Percentiles rank a stretch among this genome's conserved stretches.
These are phyloP conservation scores for Pionites leucogaster DNA, from an alignment of 2,113 vertebrate genomes.

Conservation along the genomic window DNA sequence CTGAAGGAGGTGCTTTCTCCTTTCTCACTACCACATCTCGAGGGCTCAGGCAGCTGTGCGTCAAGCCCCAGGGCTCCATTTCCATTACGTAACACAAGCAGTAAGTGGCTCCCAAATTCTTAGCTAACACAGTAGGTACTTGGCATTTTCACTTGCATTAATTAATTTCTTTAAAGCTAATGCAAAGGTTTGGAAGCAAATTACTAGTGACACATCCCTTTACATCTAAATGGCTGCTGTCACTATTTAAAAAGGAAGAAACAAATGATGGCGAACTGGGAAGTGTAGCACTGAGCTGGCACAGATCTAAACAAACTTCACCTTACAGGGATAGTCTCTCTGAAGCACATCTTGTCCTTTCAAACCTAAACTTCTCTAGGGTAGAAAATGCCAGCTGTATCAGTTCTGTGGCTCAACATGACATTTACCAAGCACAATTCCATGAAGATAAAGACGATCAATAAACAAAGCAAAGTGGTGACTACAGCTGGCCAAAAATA, in stretches of 20 bases:
- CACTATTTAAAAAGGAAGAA: not conserved
- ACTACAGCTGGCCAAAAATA: not conserved
- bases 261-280: not conserved
- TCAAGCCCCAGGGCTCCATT: not conserved
- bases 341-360: constrained; percentile 4
- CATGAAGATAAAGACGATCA: not conserved
- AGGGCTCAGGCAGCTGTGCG: not conserved
- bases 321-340: not conserved
- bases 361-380: not conserved
- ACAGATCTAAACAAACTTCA: not conserved
- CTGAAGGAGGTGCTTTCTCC: not conserved
- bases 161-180: not conserved
- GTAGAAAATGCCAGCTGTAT: constrained; percentile 23
- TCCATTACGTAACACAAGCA: not conserved
- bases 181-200: not conserved
- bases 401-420: not conserved
- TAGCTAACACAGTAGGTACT: not conserved
- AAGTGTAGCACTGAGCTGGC: not conserved
- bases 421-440: constrained; percentile 33
- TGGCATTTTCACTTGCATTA: not conserved
- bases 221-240: not conserved
- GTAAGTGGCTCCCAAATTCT: not conserved
- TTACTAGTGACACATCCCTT: not conserved
- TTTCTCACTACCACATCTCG: rapidly evolving
- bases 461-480: not conserved